These are phyloP conservation scores for Microcebus griseorufus DNA, from an alignment of 2,113 vertebrate species.

Conservation along the genomic window DNA sequence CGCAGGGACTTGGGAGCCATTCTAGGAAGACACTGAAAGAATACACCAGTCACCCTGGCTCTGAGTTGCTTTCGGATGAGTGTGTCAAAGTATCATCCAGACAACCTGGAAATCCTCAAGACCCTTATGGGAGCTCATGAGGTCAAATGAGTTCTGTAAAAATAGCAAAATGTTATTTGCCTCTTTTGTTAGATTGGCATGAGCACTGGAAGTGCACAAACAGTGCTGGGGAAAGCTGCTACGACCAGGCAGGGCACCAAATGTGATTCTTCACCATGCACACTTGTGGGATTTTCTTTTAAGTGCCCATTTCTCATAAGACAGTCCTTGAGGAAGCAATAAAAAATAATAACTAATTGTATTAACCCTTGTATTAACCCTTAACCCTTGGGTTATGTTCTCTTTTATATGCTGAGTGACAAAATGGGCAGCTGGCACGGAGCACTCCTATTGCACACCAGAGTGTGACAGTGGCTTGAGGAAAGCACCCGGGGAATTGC, in stretches of 20 bases:
- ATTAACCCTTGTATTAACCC: not conserved
- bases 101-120: not conserved
- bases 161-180: not conserved
- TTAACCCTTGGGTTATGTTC: not conserved
- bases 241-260: too few relatives aligned
- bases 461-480: rapidly evolving
- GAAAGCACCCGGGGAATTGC: not conserved
- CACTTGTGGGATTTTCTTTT: too few relatives aligned
- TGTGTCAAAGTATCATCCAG: not conserved
- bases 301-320: not conserved
- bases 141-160: not conserved
- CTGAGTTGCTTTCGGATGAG: not conserved
- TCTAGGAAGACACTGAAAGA: not conserved
- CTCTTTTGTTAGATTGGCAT: not conserved
- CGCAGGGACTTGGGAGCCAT: not conserved
- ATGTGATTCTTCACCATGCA: not conserved
- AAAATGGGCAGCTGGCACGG: not conserved
- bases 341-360: not conserved
- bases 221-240: not conserved
- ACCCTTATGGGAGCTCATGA: not conserved
- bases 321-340: not conserved
- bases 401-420: not conserved
- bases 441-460: not conserved
- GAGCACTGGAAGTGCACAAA: not conserved
- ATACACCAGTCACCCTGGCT: not conserved